phyloP scores from a whole-genome alignment of 1,140 invertebrate genomes.

The Apolygus lucorum region DNA sequence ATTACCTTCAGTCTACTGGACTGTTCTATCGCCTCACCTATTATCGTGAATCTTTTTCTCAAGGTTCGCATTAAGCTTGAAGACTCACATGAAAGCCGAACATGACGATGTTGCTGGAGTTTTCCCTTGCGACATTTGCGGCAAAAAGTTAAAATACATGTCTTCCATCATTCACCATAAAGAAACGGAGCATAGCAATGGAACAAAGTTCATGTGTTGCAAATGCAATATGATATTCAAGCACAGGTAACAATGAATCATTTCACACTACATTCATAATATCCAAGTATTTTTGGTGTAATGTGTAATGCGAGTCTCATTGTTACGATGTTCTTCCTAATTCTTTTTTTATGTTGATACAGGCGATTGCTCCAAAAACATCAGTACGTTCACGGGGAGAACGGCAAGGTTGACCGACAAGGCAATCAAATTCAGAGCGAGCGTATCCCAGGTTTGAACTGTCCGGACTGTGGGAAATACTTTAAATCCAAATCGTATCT shows the following conservation, averaged over 20 bases:
- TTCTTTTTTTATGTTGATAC: background rate
- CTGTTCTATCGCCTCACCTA: background rate
- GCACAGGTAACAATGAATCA: slow-evolving; percentile 57
- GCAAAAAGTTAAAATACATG: slow-evolving; percentile 54
- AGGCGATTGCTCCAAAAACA: background rate
- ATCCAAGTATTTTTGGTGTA: too few species aligned
- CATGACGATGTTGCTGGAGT: slow-evolving; percentile 29
- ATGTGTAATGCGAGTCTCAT: too few species aligned
- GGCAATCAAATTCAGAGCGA: too few species aligned
- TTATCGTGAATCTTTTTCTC: too few species aligned
- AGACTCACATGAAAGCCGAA: slow-evolving; percentile 35
- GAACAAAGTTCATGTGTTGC: slow-evolving; percentile 54
- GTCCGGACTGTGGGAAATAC: slow-evolving; percentile 46
- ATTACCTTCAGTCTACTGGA: background rate
- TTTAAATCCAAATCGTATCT: slow-evolving; percentile 66
- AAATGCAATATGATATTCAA: slow-evolving; percentile 62
- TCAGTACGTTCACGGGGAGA: background rate
- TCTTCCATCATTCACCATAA: slow-evolving; percentile 62
- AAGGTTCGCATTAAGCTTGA: background rate
- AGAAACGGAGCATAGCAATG: slow-evolving; percentile 56
- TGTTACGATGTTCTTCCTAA: too few species aligned
- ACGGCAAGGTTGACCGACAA: too few species aligned
- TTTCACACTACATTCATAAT: slow-evolving; percentile 34
- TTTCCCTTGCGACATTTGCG: slow-evolving; percentile 56
- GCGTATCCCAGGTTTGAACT: slow-evolving; percentile 33